phyloP scores from a whole-genome alignment of 2,113 vertebrate species.

The Sprattus sprattus region DNA sequence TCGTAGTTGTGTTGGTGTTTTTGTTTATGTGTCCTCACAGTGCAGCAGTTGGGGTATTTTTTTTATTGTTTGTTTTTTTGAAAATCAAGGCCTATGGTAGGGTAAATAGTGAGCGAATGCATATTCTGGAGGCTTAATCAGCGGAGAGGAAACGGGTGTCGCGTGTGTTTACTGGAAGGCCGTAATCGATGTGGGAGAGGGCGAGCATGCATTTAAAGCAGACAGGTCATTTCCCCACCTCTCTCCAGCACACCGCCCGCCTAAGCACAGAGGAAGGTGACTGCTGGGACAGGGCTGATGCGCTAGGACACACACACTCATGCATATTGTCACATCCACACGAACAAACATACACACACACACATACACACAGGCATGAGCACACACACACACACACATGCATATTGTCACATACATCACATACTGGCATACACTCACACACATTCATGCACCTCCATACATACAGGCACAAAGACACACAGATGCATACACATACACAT shows the following conservation, averaged over 20 bases:
- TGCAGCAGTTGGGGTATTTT: not conserved
- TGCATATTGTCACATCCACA: too few relatives aligned
- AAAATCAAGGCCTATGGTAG: not conserved
- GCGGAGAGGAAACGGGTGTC: constrained; percentile 30
- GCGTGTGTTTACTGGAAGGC: constrained; percentile 18
- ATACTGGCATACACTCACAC: too few relatives aligned
- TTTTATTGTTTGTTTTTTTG: not conserved
- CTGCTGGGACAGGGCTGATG: too few relatives aligned
- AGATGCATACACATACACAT: not conserved
- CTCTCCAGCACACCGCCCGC: not conserved
- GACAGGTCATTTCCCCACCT: constrained; percentile 33
- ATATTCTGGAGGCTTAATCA: constrained; percentile 40
- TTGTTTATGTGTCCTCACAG: not conserved
- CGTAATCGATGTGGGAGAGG: constrained; percentile 41
- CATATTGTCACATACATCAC: not conserved
- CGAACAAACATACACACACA: not conserved
- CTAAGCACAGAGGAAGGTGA: too few relatives aligned
- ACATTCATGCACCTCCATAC: too few relatives aligned
- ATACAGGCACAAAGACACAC: not conserved
- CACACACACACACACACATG: not conserved
- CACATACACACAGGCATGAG: too few relatives aligned
- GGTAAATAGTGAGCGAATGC: constrained; percentile 18
- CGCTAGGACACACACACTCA: too few relatives aligned
- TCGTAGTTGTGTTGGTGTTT: not conserved
- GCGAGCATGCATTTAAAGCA: constrained; percentile 41